Conservation (phyloP, 1,140 invertebrate genomes). For the Danaus plexippus region DNA sequence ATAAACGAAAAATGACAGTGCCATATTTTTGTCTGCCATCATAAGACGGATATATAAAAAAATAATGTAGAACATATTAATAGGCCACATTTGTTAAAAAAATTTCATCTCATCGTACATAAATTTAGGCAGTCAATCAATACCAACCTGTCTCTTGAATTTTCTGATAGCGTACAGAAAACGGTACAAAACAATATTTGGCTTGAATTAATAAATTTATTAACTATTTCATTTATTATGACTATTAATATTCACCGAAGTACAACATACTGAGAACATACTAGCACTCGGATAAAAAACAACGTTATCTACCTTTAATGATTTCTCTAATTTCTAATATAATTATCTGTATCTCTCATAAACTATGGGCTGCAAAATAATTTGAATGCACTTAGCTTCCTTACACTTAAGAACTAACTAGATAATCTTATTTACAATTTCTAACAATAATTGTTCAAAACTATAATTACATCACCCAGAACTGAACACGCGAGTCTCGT, state of each 20-base stretch:
- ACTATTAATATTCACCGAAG: conserved; percentile 7
- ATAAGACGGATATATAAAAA: too few relatives aligned
- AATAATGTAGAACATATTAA: too few relatives aligned
- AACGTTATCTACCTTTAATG: conserved; percentile 44
- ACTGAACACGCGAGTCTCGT: conserved; percentile 5
- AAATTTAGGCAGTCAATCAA: too few relatives aligned
- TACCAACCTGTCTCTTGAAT: too few relatives aligned
- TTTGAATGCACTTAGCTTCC: conserved; percentile 60
- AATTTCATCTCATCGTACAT: too few relatives aligned
- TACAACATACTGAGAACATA: conserved; percentile 14
- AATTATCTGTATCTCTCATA: conserved; percentile 43
- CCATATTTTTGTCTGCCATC: background rate
- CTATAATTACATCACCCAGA: conserved; percentile 42
- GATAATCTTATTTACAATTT: conserved; percentile 67
- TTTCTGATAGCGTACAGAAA: too few relatives aligned
- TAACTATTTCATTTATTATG: too few relatives aligned
- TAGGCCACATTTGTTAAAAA: too few relatives aligned
- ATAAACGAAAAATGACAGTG: conserved; percentile 5
- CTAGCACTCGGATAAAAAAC: conserved; percentile 26
- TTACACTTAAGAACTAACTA: conserved; percentile 57
- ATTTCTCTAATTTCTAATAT: conserved; percentile 47
- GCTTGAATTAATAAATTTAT: too few relatives aligned
- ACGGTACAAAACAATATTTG: too few relatives aligned
- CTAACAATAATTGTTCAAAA: conserved; percentile 62
- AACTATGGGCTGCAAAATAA: conserved; percentile 61